Conservation (phyloP, 2,113 vertebrate genomes). For the Tonatia bakeri region DNA sequence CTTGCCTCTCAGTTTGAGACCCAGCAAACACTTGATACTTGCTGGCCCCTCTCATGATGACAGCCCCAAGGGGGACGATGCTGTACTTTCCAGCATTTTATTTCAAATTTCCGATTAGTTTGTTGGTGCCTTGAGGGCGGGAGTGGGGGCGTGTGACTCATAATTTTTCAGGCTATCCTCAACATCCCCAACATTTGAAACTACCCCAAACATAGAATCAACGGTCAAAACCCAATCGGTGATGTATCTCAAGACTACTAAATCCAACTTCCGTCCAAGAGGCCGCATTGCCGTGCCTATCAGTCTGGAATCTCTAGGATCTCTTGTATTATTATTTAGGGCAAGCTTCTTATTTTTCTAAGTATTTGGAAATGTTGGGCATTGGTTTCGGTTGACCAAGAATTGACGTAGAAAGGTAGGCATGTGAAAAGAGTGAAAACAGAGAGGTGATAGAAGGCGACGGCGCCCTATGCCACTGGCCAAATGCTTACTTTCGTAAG, state of each 20-base stretch:
- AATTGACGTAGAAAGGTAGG: background rate
- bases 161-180: background rate
- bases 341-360: background rate
- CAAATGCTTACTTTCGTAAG: background rate
- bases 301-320: background rate
- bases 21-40: background rate
- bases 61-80: accelerated
- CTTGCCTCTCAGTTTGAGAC: background rate
- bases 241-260: background rate
- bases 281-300: background rate
- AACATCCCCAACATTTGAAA: background rate
- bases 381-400: background rate
- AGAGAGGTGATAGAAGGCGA: background rate
- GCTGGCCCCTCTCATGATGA: background rate
- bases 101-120: background rate
- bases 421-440: background rate
- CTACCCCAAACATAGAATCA: background rate
- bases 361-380: background rate
- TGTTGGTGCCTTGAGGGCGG: background rate
- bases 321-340: background rate
- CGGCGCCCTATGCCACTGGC: background rate
- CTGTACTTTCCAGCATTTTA: background rate
- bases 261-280: background rate
- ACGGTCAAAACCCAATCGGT: accelerated
- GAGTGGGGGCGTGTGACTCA: background rate